Conservation (phyloP, 37 sponge, comb jelly and placozoan species). For the Aphrocallistes beatrix region DNA sequence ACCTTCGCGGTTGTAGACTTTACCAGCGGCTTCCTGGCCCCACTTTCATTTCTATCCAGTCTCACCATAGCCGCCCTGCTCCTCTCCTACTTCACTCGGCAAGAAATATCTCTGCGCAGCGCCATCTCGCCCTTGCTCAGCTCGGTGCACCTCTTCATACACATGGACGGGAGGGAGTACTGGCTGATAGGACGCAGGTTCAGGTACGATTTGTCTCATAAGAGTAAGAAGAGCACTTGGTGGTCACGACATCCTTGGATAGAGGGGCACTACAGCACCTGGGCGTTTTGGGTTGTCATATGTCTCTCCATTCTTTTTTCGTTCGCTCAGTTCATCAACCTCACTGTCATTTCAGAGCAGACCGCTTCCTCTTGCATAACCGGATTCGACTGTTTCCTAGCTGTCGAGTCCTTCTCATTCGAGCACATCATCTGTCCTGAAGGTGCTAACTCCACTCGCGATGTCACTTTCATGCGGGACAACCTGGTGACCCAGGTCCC, state of each 20-base stretch:
- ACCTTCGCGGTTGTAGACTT: slow-evolving; percentile 3
- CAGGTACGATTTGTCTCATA: neutral
- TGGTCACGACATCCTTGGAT: neutral
- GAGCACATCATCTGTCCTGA: neutral
- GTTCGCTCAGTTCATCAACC: neutral
- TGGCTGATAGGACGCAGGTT: neutral
- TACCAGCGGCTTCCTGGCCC: neutral
- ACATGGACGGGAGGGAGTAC: neutral
- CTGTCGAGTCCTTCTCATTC: neutral
- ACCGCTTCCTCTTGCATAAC: neutral
- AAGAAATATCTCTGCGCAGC: neutral
- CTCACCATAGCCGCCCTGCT: neutral
- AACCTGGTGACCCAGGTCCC: neutral
- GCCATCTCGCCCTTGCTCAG: neutral
- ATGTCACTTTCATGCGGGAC: neutral
- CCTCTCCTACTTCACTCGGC: neutral
- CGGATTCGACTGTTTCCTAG: neutral
- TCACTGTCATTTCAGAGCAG: neutral
- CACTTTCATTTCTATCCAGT: neutral
- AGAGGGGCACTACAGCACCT: neutral
- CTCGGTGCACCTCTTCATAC: neutral
- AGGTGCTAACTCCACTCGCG: neutral
- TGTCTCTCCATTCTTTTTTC: neutral
- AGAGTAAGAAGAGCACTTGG: neutral
- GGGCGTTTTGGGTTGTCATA: neutral